phyloP scores from a whole-genome alignment of 2,888 invertebrate genomes.

The Diarsia dahlii region DNA sequence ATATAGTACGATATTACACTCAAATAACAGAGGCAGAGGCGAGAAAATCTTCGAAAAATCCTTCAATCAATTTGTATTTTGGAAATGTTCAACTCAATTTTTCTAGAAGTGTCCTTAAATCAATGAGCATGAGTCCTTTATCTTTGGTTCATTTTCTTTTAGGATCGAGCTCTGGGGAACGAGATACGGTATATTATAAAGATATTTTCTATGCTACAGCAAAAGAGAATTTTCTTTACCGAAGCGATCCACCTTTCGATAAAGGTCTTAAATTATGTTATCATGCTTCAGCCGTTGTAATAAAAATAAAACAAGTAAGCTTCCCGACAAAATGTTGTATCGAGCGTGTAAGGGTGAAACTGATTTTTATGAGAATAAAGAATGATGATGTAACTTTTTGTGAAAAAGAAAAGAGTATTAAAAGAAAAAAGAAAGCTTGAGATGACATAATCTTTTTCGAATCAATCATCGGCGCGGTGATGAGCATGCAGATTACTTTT shows the following conservation, averaged over 20 bases:
- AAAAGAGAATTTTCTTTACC: slow-evolving; percentile 71
- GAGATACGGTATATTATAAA: slow-evolving; percentile 74
- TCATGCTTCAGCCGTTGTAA: slow-evolving; percentile 74
- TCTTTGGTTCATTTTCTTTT: slow-evolving; percentile 80
- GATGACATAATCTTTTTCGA: neutral
- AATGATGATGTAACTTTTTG: slow-evolving; percentile 42
- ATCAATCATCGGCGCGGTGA: neutral
- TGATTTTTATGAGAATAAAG: slow-evolving; percentile 56
- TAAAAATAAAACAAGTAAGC: slow-evolving; percentile 75
- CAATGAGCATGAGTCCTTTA: slow-evolving; percentile 74
- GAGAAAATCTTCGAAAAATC: slow-evolving; percentile 23
- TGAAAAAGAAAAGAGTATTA: slow-evolving; percentile 6
- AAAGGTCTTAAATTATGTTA: slow-evolving; percentile 81
- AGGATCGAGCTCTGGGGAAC: slow-evolving; percentile 77
- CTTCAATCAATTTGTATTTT: slow-evolving; percentile 47
- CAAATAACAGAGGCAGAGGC: slow-evolving; percentile 17
- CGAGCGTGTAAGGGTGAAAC: slow-evolving; percentile 63
- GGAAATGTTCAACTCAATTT: slow-evolving; percentile 58
- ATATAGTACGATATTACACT: slow-evolving; percentile 8
- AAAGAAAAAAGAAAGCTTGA: neutral
- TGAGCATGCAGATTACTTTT: neutral
- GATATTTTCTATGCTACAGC: slow-evolving; percentile 73
- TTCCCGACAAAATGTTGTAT: slow-evolving; percentile 65
- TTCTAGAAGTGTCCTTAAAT: slow-evolving; percentile 67
- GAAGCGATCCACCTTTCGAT: slow-evolving; percentile 76